Evolutionary conservation across 2,113 vertebrate species (phyloP).

Genomic region (Vanacampus margaritifer): DNA sequence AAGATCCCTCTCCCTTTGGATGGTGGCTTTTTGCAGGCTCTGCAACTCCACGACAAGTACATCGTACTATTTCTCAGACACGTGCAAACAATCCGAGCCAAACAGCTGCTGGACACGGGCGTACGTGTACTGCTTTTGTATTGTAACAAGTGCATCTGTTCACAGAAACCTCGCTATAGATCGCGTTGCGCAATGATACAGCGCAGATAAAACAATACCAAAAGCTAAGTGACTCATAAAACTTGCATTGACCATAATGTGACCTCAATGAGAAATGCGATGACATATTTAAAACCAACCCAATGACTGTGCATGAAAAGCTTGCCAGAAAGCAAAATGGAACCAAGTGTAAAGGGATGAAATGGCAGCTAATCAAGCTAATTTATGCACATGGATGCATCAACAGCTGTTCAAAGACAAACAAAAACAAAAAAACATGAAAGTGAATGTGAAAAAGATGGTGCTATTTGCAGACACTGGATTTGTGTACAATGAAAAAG

Average conservation of each 20-base stretch:
- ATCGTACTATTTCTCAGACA: conserved; percentile 11
- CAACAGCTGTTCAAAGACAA: too few relatives aligned
- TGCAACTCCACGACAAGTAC: not conserved
- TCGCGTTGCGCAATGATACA: not conserved
- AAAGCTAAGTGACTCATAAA: not conserved
- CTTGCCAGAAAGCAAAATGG: not conserved
- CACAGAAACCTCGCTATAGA: conserved; percentile 3
- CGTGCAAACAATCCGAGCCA: conserved; percentile 6
- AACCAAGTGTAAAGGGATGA: not conserved
- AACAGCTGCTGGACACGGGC: conserved; percentile 32
- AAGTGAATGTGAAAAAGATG: too few relatives aligned
- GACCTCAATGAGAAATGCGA: not conserved
- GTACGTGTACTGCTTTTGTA: conserved; percentile 15
- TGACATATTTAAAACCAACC: not conserved
- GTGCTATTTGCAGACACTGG: too few relatives aligned
- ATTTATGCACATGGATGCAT: not conserved
- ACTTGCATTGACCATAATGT: not conserved
- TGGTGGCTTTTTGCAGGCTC: not conserved
- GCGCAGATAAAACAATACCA: not conserved
- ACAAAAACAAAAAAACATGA: too few relatives aligned
- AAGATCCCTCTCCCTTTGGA: not conserved
- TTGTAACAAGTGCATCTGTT: conserved; percentile 31
- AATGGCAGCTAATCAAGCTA: not conserved
- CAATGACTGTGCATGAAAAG: not conserved
- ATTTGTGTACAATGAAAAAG: not conserved